Base-by-base conservation (phyloP, 2,888 invertebrate species). In the Cheilosia scutellata region DNA sequence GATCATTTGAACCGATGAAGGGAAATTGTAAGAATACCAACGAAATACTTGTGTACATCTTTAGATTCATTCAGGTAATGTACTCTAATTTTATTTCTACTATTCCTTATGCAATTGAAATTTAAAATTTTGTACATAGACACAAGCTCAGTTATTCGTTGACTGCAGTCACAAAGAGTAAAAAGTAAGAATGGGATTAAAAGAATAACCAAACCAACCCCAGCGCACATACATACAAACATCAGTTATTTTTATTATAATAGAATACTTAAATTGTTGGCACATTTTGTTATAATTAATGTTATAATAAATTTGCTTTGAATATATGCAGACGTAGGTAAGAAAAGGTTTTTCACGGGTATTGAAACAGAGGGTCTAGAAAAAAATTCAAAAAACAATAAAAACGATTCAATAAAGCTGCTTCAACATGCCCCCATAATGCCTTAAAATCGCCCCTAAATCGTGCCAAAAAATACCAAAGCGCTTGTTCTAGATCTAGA, bases 161-260 rank as follows among this genome's bases (percentile, higher is more conserved):
- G 91, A 91, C 77, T 91, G 91, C 83, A 91, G 90, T 77, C 91
- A 91, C 74, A 88, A 91, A 49, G 91, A 91, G 76, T 91, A 88
- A 68, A 40, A 7, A 37, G 11, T 1, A 4, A 11, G 3, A 37
- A 4, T 37, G 11, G 25, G 27, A 47, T 11, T 4, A 4, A 3
- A 11, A 11, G 37, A 42, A 37, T 5, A 29, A 27, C 63, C 3
- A 31, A 51, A 27, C 11, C 13, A 47, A 16, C 29, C 31, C 27
- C 27, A 37, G 47, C 55, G 47, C 55, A 63, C 65, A 42, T 55
- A 55, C 44, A 65, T 20, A 20, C 9, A 37, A 11, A 37, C 11
- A 37, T 37, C 3, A 11, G 11, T 37, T 11, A 37, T 37, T 11
- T 20, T 20, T 20, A 20, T 20, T 20, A 37, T 37, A 37, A 37